phyloP scores from a whole-genome alignment of 1,140 invertebrate genomes.

The Drosophila pandora region DNA sequence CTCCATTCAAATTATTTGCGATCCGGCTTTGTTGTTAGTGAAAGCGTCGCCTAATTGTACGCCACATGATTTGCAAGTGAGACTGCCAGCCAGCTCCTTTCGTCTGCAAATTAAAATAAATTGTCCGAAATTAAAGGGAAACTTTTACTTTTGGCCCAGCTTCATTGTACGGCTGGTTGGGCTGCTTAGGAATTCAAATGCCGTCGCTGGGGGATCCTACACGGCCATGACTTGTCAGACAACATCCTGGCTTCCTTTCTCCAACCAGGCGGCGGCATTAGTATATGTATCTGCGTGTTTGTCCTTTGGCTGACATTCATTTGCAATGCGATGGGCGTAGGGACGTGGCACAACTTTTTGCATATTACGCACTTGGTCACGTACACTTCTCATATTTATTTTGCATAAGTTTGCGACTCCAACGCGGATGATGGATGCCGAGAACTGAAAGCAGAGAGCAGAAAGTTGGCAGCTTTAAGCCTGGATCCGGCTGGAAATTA shows the following conservation, averaged over 20 bases:
- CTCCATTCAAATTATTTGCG: conserved; percentile 15
- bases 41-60: conserved; percentile 73
- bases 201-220: conserved; percentile 58
- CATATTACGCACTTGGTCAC: conserved; percentile 82
- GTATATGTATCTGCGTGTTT: conserved; percentile 26
- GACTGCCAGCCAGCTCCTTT: conserved; percentile 34
- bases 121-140: conserved; percentile 75
- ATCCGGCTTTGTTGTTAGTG: conserved; percentile 36
- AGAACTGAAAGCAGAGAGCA: conserved; percentile 4
- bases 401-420: conserved; percentile 70
- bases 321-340: conserved; percentile 69
- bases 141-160: conserved; percentile 67
- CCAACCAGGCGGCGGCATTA: not conserved
- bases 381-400: conserved; percentile 74
- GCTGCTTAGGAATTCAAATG: conserved; percentile 73
- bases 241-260: conserved; percentile 8
- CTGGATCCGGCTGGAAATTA: conserved; percentile 39
- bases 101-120: conserved; percentile 78
- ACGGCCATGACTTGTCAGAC: conserved; percentile 61
- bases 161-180: conserved; percentile 11
- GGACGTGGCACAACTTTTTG: conserved; percentile 73
- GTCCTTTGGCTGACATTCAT: conserved; percentile 80
- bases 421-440: conserved; percentile 6
- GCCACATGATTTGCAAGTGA: conserved; percentile 63
- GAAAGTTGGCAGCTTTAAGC: conserved; percentile 26